Conservation (phyloP, 1,140 invertebrate species). For the Euborellia annulipes region DNA sequence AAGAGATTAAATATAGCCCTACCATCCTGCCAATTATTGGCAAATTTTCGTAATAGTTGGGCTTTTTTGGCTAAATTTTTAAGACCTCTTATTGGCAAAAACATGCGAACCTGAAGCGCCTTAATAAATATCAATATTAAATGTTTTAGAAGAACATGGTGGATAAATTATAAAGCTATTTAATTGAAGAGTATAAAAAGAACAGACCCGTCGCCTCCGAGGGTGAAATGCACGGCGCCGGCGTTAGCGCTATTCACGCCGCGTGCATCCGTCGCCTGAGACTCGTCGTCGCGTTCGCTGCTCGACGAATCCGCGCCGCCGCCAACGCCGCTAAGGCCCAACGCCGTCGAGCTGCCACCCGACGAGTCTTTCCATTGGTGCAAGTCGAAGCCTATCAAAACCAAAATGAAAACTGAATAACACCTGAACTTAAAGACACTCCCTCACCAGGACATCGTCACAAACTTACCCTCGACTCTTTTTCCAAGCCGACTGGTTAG, state of each 20-base stretch:
- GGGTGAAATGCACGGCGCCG: slow-evolving; percentile 23
- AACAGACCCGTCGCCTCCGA: slow-evolving; percentile 24
- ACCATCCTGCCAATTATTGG: no score
- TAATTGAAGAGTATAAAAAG: background rate
- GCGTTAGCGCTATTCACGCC: slow-evolving; percentile 1
- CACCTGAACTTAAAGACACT: slow-evolving; percentile 4
- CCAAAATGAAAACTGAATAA: no score
- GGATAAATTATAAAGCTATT: no score
- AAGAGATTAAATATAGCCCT: no score
- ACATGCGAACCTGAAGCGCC: no score
- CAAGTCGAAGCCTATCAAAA: slow-evolving; percentile 4
- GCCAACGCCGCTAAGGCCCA: slow-evolving; percentile 7
- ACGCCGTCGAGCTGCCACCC: background rate
- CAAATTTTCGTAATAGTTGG: no score
- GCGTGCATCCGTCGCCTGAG: slow-evolving; percentile 19
- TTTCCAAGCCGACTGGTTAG: no score
- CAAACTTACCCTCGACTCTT: background rate
- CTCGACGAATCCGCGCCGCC: slow-evolving; percentile 26
- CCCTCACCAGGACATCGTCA: background rate
- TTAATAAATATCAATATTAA: no score
- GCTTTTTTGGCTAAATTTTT: no score
- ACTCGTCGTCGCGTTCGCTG: slow-evolving; percentile 27
- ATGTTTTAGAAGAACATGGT: no score
- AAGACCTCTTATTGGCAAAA: no score
- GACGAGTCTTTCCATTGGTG: slow-evolving; percentile 3